Evolutionary conservation across 2,797 vertebrate species (phyloP).

Genomic region (Gila robusta): DNA sequence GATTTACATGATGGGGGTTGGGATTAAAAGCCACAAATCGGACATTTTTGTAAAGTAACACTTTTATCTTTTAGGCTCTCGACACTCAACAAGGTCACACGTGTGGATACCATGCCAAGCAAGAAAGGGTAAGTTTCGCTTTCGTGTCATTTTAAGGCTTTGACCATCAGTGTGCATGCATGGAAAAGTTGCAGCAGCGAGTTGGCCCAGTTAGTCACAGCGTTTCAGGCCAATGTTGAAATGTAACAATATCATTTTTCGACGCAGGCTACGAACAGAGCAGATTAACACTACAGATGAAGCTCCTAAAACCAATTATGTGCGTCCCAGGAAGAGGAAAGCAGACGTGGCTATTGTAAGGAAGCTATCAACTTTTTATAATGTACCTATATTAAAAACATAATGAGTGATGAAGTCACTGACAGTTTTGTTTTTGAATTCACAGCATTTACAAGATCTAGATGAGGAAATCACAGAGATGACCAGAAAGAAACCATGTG

Average conservation of each 20-base stretch:
- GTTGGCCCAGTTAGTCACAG: neutral
- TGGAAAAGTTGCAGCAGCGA: constrained; percentile 33
- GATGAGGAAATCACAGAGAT: constrained; percentile 87
- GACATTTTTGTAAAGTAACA: constrained; percentile 38
- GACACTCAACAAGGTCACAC: constrained; percentile 37
- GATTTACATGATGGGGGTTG: constrained; percentile 76
- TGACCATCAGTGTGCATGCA: constrained; percentile 2
- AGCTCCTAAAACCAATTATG: constrained; percentile 66
- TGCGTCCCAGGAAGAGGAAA: constrained; percentile 91
- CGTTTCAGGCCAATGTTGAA: constrained; percentile 4
- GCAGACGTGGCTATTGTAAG: constrained; percentile 95
- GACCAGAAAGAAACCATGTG: constrained; percentile 82
- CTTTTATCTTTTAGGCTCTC: constrained; percentile 70
- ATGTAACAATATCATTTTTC: constrained; percentile 40
- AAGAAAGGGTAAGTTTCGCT: constrained; percentile 78
- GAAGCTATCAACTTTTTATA: too few species aligned
- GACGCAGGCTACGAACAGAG: constrained; percentile 77
- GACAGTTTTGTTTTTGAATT: neutral
- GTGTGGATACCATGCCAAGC: constrained; percentile 82
- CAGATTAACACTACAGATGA: constrained; percentile 71
- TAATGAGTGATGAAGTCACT: neutral
- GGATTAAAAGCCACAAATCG: constrained; percentile 58
- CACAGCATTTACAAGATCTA: constrained; percentile 88
- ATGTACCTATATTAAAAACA: neutral
- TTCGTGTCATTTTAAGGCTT: constrained; percentile 13